Conservation (phyloP, 2,888 invertebrate genomes). For the Lycia hirtaria region DNA sequence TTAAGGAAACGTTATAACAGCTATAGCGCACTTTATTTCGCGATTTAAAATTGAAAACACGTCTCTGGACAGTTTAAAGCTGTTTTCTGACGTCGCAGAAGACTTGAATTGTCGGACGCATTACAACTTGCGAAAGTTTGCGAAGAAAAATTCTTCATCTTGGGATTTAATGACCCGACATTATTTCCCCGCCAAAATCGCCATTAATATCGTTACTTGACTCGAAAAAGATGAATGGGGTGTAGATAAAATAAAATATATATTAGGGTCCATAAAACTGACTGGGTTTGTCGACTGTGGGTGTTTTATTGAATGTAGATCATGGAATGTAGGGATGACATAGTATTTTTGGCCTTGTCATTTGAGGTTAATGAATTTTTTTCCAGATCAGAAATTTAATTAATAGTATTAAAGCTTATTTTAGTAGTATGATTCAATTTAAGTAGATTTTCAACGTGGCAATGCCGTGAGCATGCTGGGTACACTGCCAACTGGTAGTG, state of each 20-base stretch:
- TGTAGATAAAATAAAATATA: slow-evolving; percentile 61
- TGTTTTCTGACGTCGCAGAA: slow-evolving; percentile 15
- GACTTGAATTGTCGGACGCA: slow-evolving; percentile 23
- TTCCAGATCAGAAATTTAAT: neutral
- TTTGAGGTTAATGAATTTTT: neutral
- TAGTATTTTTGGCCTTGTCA: neutral
- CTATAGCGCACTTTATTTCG: slow-evolving; percentile 21
- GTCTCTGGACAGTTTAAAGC: slow-evolving; percentile 28
- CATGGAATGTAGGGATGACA: slow-evolving; percentile 18
- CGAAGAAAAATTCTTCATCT: slow-evolving; percentile 38
- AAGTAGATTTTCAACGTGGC: too few relatives aligned
- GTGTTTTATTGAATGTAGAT: slow-evolving; percentile 53
- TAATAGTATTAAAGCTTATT: too few relatives aligned
- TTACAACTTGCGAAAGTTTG: slow-evolving; percentile 31
- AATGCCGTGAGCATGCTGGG: too few relatives aligned
- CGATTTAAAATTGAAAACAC: slow-evolving; percentile 37
- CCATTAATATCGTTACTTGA: slow-evolving; percentile 53
- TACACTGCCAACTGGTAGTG: too few relatives aligned
- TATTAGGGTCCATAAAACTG: slow-evolving; percentile 57
- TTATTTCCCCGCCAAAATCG: slow-evolving; percentile 45
- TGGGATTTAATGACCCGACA: slow-evolving; percentile 41
- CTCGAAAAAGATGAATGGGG: slow-evolving; percentile 56
- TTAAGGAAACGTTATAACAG: slow-evolving; percentile 31
- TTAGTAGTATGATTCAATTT: too few relatives aligned
- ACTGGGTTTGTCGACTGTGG: slow-evolving; percentile 54